Conservation (phyloP, 2,113 vertebrate genomes). For the Pholis gunnellus region DNA sequence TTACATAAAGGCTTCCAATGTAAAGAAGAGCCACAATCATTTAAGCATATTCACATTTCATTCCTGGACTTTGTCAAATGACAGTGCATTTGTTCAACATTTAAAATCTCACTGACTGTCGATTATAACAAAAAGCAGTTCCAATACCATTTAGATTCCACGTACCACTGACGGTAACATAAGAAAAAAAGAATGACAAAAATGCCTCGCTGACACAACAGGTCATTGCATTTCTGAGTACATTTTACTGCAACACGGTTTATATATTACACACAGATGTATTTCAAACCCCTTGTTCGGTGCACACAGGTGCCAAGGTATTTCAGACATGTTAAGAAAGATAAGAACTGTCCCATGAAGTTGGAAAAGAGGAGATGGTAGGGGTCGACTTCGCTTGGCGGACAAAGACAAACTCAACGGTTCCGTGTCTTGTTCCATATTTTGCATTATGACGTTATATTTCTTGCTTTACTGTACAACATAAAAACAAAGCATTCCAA, state of each 20-base stretch:
- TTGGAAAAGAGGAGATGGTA: neutral
- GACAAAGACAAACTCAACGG: conserved; percentile 21
- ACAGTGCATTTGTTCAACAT: conserved; percentile 72
- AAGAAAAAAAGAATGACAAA: conserved; percentile 52
- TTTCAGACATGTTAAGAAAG: conserved; percentile 40
- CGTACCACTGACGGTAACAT: conserved; percentile 54
- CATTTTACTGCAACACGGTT: conserved; percentile 60
- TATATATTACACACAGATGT: conserved; percentile 21
- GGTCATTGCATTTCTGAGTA: conserved; percentile 77
- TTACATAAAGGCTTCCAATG: conserved; percentile 70
- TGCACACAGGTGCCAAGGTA: conserved; percentile 14
- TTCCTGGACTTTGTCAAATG: conserved; percentile 60
- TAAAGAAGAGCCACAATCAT: conserved; percentile 73
- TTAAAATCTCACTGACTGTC: conserved; percentile 56
- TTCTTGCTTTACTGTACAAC: conserved; percentile 65
- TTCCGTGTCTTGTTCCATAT: conserved; percentile 8
- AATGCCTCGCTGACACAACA: conserved; percentile 79
- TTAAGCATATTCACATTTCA: conserved; percentile 70
- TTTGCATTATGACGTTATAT: conserved; percentile 5
- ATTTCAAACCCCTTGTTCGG: conserved; percentile 42
- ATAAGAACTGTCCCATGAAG: conserved; percentile 25
- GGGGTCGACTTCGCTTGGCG: conserved; percentile 13
- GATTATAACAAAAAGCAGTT: conserved; percentile 53
- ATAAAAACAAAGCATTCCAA: conserved; percentile 67
- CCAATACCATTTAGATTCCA: conserved; percentile 54